These are phyloP conservation scores for Enteromius unitaeniatus DNA, from an alignment of 2,797 vertebrate genomes.

Conservation along the genomic window DNA sequence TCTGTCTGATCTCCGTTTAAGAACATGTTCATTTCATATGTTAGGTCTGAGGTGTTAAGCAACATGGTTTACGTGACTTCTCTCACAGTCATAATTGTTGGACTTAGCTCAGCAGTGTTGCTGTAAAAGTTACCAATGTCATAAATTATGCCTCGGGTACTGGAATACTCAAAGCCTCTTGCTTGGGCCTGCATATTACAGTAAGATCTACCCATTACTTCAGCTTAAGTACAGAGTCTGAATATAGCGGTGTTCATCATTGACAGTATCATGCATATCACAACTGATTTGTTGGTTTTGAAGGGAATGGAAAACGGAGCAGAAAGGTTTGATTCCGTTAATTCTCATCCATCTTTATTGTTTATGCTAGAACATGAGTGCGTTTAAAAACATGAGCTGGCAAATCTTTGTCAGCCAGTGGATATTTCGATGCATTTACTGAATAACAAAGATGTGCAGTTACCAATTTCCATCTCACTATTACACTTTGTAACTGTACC, in stretches of 20 bases:
- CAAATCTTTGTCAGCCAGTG: constrained; percentile 50
- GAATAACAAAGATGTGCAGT: constrained; percentile 50
- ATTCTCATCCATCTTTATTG: constrained; percentile 67
- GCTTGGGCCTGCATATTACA: neutral
- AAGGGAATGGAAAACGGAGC: constrained; percentile 41
- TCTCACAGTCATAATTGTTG: neutral
- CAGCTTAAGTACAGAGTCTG: neutral
- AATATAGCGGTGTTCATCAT: neutral
- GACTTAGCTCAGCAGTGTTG: constrained; percentile 24
- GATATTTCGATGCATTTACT: constrained; percentile 50
- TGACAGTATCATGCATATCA: neutral
- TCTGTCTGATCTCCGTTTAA: neutral
- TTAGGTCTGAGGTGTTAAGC: neutral
- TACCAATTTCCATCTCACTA: constrained; percentile 53
- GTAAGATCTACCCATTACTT: neutral
- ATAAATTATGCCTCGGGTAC: neutral
- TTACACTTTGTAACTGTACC: constrained; percentile 58
- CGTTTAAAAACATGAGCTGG: constrained; percentile 59
- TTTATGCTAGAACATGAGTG: constrained; percentile 65
- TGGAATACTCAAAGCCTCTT: neutral
- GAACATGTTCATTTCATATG: neutral
- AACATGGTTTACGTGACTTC: neutral
- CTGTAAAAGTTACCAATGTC: constrained; percentile 55
- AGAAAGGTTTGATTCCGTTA: constrained; percentile 61
- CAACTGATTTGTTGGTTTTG: neutral